These are phyloP conservation scores for Leptinotarsa tumamoca DNA, from an alignment of 2,888 invertebrate genomes.

Conservation along the genomic window DNA sequence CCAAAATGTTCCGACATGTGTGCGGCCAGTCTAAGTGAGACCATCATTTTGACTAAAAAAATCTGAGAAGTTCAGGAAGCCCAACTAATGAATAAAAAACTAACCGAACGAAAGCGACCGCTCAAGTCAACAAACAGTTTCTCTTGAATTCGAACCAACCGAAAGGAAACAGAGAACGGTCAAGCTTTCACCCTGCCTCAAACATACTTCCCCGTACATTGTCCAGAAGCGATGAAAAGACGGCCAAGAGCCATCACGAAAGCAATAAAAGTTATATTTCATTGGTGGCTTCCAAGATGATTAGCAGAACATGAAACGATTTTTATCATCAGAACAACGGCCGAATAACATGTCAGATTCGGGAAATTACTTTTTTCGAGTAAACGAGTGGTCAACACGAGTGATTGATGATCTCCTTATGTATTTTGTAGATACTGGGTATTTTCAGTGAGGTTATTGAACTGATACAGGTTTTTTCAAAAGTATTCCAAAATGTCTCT, in stretches of 20 bases:
- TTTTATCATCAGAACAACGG: slow-evolving; percentile 26
- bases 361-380: slow-evolving; percentile 31
- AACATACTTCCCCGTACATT: neutral
- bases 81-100: too few species aligned
- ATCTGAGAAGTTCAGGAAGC: too few species aligned
- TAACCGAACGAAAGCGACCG: too few species aligned
- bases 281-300: slow-evolving; percentile 22
- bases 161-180: neutral
- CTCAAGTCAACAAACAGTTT: too few species aligned
- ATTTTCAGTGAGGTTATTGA: too few species aligned
- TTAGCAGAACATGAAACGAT: slow-evolving; percentile 30
- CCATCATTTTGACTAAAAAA: too few species aligned
- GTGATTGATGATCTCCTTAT: slow-evolving; percentile 32
- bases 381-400: slow-evolving; percentile 26
- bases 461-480: too few species aligned
- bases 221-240: slow-evolving; percentile 14
- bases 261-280: slow-evolving; percentile 26
- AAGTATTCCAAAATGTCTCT: too few species aligned
- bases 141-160: too few species aligned
- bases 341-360: slow-evolving; percentile 28
- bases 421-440: neutral
- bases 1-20: too few species aligned
- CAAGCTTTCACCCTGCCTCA: neutral
- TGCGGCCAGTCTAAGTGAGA: too few species aligned
- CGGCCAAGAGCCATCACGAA: slow-evolving; percentile 1